Evolutionary conservation across 53 echinoderm and acorn worm genomes (phyloP), one percentile per base, ranked within the genome.

Genomic region (Paracentrotus lividus): DNA sequence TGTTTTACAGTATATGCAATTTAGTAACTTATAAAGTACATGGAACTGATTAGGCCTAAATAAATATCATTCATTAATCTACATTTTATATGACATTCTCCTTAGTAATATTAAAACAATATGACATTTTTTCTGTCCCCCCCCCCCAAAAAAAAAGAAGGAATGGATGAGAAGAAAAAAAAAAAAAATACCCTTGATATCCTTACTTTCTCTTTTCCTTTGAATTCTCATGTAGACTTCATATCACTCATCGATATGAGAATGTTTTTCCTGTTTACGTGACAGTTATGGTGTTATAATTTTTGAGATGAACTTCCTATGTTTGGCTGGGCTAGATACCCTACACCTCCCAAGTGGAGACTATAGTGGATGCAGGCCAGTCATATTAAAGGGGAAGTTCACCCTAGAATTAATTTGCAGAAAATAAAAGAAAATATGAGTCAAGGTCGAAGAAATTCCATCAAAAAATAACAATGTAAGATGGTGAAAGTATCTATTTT

Each of bases 191-290:
- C 21, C 40, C 72, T 31, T n/a, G n/a, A n/a, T n/a, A 64, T 5
- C 31, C 27, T n/a, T 31, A 7, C 64, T 64, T 64, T 29, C 13
- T 64, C 27, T 29, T 72, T 69, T 18, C 72, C 36, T 36, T 14
- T 72, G 40, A 72, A 21, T 38, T 5, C 18, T 36, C 16, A 23
- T 40, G 40, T 36, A 40, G 8, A 64, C 40, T 72, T 32, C 12
- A 45, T n/a, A 81, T 81, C 81, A 49, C 45, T 81, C 81, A 81
- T 81, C 27, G 47, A 81, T 81, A 81, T 81, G 81, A 81, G 81
- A 81, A 47, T 81, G 47, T 47, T n/a, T 86, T 86, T 86, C 86
- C 86, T 86, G 86, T 86, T 86, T 56, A 86, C 85, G 53, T 34
- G 32, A 86, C 56, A 86, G 18, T 55, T 34, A 45, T 27, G 49